Evolutionary conservation across 2,888 invertebrate genomes (phyloP), one percentile per base, ranked within the genome.

Genomic region (Andrena haemorrhoa): DNA sequence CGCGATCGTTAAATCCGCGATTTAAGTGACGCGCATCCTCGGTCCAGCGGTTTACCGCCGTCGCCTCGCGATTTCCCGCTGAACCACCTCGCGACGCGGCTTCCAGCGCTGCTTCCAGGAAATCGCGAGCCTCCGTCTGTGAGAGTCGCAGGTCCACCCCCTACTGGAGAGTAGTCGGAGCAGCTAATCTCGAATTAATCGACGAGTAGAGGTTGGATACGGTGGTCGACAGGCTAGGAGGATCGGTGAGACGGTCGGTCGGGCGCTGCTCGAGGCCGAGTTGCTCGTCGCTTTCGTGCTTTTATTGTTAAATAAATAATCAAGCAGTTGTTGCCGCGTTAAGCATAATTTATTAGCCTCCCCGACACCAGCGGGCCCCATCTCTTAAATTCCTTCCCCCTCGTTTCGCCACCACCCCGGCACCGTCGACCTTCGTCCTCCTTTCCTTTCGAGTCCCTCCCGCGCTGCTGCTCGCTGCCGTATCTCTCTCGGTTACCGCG

Each of bases 291-390:
- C 87, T 91, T 82, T 16, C 41, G 1, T 41, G 41, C 83, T 92
- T 93, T 92, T 91, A 93, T 91, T 91, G 91, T 93, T 93, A 92
- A 92, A 93, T 93, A 93, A 93, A 93, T 93, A 93, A 92, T 92
- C 92, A 90, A 90, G 82, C 88, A 88, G 90, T 89, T 90, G 90
- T 91, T 91, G 88, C 89, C 92, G 90, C 91, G 92, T 92, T 92
- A 88, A 90, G 87, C 79, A 89, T 92, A 92, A 93, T 93, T 93
- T 93, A 93, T 93, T 92, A 90, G 89, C 89, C 90, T 89, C 90
- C 88, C 87, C 84, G 83, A 83, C 84, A 76, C 83, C 78, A 70
- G 4, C 69, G 73, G 53, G 74, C 80, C 68, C 82, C 72, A 49
- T 64, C 86, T 79, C 78, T 89, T 77, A 82, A 81, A 88, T 88